Evolutionary conservation across 2,888 invertebrate species (phyloP).

Genomic region (Lomographa bimaculata): DNA sequence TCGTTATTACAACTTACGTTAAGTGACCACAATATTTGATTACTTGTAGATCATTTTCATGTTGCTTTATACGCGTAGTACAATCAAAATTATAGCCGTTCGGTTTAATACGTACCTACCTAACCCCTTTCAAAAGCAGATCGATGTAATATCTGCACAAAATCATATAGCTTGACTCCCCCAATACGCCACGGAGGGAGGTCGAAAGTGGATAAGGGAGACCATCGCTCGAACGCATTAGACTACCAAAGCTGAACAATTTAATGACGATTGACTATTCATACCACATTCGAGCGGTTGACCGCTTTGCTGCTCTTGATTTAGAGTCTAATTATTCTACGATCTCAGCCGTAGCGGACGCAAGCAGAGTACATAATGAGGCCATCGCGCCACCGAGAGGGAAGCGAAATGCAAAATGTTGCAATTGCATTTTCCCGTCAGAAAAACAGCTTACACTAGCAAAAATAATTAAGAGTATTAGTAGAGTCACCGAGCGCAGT

Average conservation of each 20-base stretch:
- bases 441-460: constrained; percentile 81
- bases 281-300: constrained; percentile 78
- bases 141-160: constrained; percentile 11
- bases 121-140: constrained; percentile 7
- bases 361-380: constrained; percentile 73
- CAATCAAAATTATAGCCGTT: no score
- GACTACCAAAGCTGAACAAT: constrained; percentile 81
- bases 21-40: no score
- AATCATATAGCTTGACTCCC: constrained; percentile 9
- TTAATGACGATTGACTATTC: constrained; percentile 83
- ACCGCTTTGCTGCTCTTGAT: constrained; percentile 80
- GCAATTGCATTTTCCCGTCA: constrained; percentile 78
- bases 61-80: no score
- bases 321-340: constrained; percentile 81
- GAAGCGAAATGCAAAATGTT: constrained; percentile 75
- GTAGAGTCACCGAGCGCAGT: constrained; percentile 71
- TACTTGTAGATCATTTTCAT: no score
- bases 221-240: constrained; percentile 60
- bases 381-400: constrained; percentile 47
- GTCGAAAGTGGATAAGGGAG: constrained; percentile 36
- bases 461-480: constrained; percentile 83
- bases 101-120: no score
- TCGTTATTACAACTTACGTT: no score
- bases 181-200: constrained; percentile 20
- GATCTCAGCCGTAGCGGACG: constrained; percentile 74